Evolutionary conservation across 2,888 invertebrate species (phyloP).

Genomic region (Trichogramma evanescens): DNA sequence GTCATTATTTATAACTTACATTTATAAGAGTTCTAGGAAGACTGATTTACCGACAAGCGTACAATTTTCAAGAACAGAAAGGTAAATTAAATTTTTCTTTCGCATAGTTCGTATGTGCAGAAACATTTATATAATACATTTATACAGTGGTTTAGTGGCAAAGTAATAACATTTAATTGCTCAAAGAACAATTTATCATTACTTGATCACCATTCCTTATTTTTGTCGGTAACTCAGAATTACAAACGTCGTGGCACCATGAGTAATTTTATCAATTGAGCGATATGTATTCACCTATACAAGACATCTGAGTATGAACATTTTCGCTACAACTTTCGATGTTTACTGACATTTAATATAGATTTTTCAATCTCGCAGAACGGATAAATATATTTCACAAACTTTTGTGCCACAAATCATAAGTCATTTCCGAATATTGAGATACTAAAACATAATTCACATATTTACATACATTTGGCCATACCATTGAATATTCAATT

Average conservation of each 20-base stretch:
- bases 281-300: slow-evolving; percentile 14
- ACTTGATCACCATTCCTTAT: not conserved
- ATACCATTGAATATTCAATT: too few species aligned
- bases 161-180: not conserved
- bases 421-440: too few species aligned
- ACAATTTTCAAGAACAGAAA: slow-evolving; percentile 6
- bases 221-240: slow-evolving; percentile 24
- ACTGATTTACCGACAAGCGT: slow-evolving; percentile 23
- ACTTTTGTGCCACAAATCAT: too few species aligned
- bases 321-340: too few species aligned
- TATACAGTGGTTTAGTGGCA: slow-evolving; percentile 19
- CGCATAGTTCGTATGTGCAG: not conserved
- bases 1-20: slow-evolving; percentile 18
- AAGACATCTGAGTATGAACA: too few species aligned
- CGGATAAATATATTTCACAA: too few species aligned
- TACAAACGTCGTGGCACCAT: slow-evolving; percentile 21
- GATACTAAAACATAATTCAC: too few species aligned
- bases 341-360: too few species aligned
- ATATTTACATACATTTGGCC: too few species aligned
- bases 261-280: slow-evolving; percentile 18
- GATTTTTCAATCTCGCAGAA: too few species aligned
- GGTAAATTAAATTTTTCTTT: not conserved
- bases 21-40: slow-evolving; percentile 18
- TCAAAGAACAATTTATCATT: not conserved
- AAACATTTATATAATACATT: slow-evolving; percentile 17